Evolutionary conservation across 2,113 vertebrate genomes (phyloP).

Genomic region (Callipepla californica): DNA sequence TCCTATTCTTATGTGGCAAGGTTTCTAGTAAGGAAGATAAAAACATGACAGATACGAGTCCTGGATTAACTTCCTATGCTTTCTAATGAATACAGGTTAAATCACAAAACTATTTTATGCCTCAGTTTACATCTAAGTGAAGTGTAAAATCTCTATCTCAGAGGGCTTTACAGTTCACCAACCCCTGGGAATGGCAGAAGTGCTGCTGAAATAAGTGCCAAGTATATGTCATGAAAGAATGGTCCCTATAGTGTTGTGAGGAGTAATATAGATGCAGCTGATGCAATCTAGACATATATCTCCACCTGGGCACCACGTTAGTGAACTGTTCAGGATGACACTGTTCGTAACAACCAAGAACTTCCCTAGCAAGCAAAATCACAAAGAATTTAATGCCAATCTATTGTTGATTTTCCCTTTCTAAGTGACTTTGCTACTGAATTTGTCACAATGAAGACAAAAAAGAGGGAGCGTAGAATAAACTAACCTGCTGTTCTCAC

Average conservation of each 20-base stretch:
- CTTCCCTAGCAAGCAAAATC: background rate
- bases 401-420: background rate
- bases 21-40: background rate
- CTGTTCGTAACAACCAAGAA: background rate
- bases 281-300: background rate
- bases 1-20: background rate
- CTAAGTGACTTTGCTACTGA: background rate
- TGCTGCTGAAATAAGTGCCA: constrained; percentile 19
- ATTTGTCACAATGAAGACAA: background rate
- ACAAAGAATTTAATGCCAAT: background rate
- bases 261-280: background rate
- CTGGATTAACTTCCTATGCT: background rate
- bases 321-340: background rate
- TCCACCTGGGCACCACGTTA: background rate
- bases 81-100: background rate
- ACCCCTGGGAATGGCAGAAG: background rate
- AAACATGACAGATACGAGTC: background rate
- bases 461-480: background rate
- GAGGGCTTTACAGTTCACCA: background rate
- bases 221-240: background rate
- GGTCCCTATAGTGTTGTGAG: background rate
- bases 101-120: background rate
- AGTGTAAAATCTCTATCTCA: background rate
- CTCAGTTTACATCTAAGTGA: background rate
- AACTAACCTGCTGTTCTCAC: background rate